Evolutionary conservation across 2,888 invertebrate species (phyloP).

Genomic region (Eupsilia transversa): DNA sequence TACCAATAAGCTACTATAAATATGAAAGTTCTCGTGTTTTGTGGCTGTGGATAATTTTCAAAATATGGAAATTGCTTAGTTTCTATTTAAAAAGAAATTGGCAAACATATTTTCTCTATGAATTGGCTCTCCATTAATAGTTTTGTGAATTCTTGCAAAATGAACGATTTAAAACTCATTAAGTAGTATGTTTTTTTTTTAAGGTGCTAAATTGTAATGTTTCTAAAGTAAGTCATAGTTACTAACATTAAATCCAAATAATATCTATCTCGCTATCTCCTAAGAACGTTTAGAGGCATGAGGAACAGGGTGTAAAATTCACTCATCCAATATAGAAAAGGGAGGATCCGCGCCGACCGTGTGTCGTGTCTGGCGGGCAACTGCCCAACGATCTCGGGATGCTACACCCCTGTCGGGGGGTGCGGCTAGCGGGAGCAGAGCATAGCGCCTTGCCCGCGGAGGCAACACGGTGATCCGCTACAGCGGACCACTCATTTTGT

Average conservation of each 20-base stretch:
- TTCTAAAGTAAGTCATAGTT: neutral
- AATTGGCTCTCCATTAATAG: neutral
- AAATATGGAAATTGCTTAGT: neutral
- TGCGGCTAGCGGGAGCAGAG: too few species aligned
- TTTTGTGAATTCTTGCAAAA: neutral
- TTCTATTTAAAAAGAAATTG: slow-evolving; percentile 14
- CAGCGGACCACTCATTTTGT: too few species aligned
- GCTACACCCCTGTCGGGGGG: too few species aligned
- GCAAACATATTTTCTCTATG: slow-evolving; percentile 21
- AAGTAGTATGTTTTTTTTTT: neutral
- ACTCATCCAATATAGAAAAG: too few species aligned
- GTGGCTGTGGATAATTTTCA: neutral
- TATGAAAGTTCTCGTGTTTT: neutral
- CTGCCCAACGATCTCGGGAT: too few species aligned
- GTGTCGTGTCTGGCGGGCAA: too few species aligned
- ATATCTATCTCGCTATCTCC: neutral
- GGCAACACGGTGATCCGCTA: too few species aligned
- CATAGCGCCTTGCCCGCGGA: too few species aligned
- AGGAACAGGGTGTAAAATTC: too few species aligned
- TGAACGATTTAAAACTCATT: neutral
- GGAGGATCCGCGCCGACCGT: too few species aligned
- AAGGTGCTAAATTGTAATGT: neutral
- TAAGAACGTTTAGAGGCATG: too few species aligned
- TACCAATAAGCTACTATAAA: neutral
- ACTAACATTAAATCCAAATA: neutral